A percentile compares a stretch with the other conserved stretches of the same genome.
Conservation (phyloP, 2,888 invertebrate species). For the Orthonevra nobilis region DNA sequence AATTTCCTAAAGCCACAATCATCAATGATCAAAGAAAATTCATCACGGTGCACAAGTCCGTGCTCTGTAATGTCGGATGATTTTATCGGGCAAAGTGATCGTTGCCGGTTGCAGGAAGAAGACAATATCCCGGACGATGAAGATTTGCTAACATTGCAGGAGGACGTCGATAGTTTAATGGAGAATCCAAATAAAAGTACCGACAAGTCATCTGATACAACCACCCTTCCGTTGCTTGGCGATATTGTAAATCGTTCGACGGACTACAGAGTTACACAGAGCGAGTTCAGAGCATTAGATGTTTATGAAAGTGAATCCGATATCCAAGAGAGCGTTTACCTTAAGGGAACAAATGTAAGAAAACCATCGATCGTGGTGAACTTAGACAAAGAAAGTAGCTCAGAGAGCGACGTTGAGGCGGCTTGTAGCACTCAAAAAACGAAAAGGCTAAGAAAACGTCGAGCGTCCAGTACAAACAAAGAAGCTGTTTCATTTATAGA, state of each 20-base stretch:
- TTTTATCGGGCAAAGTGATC: constrained; percentile 78
- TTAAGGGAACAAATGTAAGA: constrained; percentile 72
- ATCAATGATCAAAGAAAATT: constrained; percentile 3
- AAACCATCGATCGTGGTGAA: constrained; percentile 73
- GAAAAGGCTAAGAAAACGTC: constrained; percentile 77
- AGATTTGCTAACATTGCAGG: constrained; percentile 75
- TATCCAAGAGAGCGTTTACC: constrained; percentile 78
- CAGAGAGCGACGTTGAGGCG: constrained; percentile 71
- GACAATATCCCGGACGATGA: constrained; percentile 75
- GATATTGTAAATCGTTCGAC: constrained; percentile 64
- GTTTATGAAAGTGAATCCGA: constrained; percentile 83
- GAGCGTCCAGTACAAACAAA: constrained; percentile 75
- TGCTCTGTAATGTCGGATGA: constrained; percentile 78
- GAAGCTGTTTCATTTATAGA: constrained; percentile 73
- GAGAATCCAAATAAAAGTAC: constrained; percentile 48
- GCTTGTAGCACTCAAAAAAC: constrained; percentile 71
- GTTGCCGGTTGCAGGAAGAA: constrained; percentile 74
- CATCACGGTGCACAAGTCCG: constrained; percentile 75
- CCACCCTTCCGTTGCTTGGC: background rate
- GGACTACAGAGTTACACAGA: constrained; percentile 78
- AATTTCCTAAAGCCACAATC: constrained; percentile 55
- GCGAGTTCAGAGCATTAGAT: constrained; percentile 81
- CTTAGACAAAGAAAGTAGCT: constrained; percentile 73
- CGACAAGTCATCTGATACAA: background rate
- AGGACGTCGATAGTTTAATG: constrained; percentile 72